Percentiles rank a stretch among this genome's conserved stretches.
These are phyloP conservation scores for Tachina grossa DNA, from an alignment of 2,888 invertebrate species.

Conservation along the genomic window DNA sequence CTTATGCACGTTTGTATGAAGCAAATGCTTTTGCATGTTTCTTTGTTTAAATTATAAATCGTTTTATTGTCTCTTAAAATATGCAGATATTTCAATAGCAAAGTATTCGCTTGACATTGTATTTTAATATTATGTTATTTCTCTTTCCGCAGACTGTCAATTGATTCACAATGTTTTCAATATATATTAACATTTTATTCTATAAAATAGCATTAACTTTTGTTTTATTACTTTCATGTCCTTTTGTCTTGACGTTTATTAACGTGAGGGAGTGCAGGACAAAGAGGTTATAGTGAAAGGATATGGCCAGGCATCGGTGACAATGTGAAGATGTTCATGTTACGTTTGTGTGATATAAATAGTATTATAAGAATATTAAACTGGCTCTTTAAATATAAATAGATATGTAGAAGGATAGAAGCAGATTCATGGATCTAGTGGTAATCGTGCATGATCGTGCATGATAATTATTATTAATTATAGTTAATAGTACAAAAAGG, in stretches of 20 bases:
- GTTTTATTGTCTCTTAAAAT: slow-evolving; percentile 20
- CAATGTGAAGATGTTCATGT: too few relatives aligned
- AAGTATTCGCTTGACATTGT: slow-evolving; percentile 40
- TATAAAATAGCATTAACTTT: neutral
- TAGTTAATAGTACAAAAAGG: too few relatives aligned
- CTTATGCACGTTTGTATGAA: neutral
- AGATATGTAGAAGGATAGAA: too few relatives aligned
- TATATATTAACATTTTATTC: slow-evolving; percentile 42
- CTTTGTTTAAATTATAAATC: slow-evolving; percentile 18
- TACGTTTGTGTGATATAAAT: too few relatives aligned
- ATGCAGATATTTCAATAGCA: slow-evolving; percentile 44
- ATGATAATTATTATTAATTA: too few relatives aligned
- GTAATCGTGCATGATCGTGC: too few relatives aligned
- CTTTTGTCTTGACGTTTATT: slow-evolving; percentile 1
- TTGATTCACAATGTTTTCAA: slow-evolving; percentile 26
- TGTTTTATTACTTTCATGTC: neutral
- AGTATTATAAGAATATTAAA: too few relatives aligned
- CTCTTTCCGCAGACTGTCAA: neutral
- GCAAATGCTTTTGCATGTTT: slow-evolving; percentile 5
- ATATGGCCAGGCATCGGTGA: too few relatives aligned
- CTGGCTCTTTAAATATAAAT: too few relatives aligned
- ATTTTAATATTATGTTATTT: slow-evolving; percentile 11
- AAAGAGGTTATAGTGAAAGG: too few relatives aligned
- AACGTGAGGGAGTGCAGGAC: neutral
- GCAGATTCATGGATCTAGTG: too few relatives aligned